These are phyloP conservation scores for Hemaris fuciformis DNA, from an alignment of 2,888 invertebrate species.

Conservation along the genomic window DNA sequence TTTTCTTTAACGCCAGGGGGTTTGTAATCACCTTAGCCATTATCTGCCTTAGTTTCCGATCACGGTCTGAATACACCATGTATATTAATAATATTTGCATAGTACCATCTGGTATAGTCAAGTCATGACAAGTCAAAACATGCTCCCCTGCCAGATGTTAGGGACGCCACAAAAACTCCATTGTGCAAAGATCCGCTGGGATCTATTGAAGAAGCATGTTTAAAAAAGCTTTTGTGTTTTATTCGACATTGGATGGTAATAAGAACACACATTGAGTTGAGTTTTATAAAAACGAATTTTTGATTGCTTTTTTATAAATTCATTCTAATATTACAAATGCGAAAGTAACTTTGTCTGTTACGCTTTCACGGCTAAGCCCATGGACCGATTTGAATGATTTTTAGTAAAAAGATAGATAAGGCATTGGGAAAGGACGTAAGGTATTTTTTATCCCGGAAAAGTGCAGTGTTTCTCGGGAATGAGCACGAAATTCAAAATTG, in stretches of 20 bases:
- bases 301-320: background rate
- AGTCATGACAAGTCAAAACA: background rate
- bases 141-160: slow-evolving; percentile 1
- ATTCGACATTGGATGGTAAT: background rate
- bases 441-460: too few species aligned
- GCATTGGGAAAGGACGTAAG: too few species aligned
- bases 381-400: too few species aligned
- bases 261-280: background rate
- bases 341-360: background rate
- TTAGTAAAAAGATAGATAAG: too few species aligned
- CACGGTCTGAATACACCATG: too few species aligned
- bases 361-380: too few species aligned
- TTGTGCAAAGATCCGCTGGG: background rate
- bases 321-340: background rate
- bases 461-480: too few species aligned
- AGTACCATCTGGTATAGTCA: background rate
- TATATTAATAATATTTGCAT: background rate
- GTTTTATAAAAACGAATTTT: background rate
- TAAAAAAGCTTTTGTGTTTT: background rate
- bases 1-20: too few species aligned
- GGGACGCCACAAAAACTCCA: background rate
- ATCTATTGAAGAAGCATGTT: background rate
- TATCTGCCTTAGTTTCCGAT: too few species aligned
- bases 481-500: too few species aligned
- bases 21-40: too few species aligned